These are phyloP conservation scores for Gari tellinella DNA, from an alignment of 2,888 invertebrate species.

Conservation along the genomic window DNA sequence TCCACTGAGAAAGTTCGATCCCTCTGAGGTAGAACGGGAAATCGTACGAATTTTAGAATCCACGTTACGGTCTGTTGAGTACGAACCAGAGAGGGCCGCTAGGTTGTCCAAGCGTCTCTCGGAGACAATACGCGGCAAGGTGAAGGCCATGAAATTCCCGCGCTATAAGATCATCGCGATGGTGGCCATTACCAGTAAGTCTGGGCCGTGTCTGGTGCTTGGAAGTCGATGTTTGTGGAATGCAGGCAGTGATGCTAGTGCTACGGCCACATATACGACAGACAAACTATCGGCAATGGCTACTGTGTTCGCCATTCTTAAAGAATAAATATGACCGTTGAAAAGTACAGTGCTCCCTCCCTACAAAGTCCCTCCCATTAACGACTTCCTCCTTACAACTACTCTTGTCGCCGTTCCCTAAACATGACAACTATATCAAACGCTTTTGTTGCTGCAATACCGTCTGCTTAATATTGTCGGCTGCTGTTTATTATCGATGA, in stretches of 20 bases:
- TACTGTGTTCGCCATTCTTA: constrained; percentile 54
- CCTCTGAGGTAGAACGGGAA: constrained; percentile 35
- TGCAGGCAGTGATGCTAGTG: constrained; percentile 45
- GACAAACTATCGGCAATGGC: constrained; percentile 51
- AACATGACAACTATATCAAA: too few species aligned
- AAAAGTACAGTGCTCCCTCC: too few species aligned
- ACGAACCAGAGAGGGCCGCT: constrained; percentile 55
- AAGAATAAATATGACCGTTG: constrained; percentile 37
- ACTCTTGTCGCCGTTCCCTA: too few species aligned
- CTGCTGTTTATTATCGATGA: too few species aligned
- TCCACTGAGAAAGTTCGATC: constrained; percentile 57
- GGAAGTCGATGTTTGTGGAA: constrained; percentile 61
- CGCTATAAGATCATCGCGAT: constrained; percentile 59
- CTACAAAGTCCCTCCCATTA: too few species aligned
- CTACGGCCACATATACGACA: constrained; percentile 46
- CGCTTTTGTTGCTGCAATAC: too few species aligned
- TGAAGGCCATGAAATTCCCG: constrained; percentile 62
- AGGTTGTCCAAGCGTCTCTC: constrained; percentile 50
- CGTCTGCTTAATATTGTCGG: too few species aligned
- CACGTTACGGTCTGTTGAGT: constrained; percentile 37
- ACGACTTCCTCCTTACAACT: too few species aligned
- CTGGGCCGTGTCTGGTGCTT: constrained; percentile 39
- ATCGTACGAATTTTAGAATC: constrained; percentile 41
- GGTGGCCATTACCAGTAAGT: constrained; percentile 57
- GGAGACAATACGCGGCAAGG: constrained; percentile 52